These are phyloP conservation scores for Brachyistius frenatus DNA, from an alignment of 2,113 vertebrate species.

Conservation along the genomic window DNA sequence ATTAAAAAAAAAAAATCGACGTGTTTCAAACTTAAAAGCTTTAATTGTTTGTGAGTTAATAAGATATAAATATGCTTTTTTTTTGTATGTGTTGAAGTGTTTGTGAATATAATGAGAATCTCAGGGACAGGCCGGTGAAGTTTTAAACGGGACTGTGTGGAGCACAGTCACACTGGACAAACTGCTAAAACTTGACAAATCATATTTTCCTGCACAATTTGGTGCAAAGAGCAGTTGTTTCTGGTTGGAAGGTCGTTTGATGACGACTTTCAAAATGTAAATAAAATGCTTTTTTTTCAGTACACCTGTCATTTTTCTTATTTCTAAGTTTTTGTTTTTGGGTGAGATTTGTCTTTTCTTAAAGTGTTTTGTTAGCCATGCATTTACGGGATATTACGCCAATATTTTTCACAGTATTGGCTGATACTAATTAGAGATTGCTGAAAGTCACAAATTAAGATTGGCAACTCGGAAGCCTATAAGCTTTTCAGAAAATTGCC, in stretches of 20 bases:
- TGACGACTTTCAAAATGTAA: slow-evolving; percentile 81
- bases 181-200: slow-evolving; percentile 65
- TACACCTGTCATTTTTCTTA: too few species aligned
- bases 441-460: too few species aligned
- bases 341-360: too few species aligned
- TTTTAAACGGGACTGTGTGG: slow-evolving; percentile 46
- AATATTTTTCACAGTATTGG: too few species aligned
- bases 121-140: slow-evolving; percentile 68
- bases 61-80: slow-evolving; percentile 85
- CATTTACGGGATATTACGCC: too few species aligned
- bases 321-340: too few species aligned
- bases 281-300: slow-evolving; percentile 79
- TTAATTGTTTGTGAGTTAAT: slow-evolving; percentile 82
- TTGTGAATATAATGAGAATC: slow-evolving; percentile 77
- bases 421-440: too few species aligned
- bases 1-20: slow-evolving; percentile 56
- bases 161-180: slow-evolving; percentile 39
- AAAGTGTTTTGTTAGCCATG: too few species aligned
- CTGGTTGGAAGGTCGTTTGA: slow-evolving; percentile 75
- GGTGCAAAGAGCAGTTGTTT: slow-evolving; percentile 62
- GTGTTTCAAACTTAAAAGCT: slow-evolving; percentile 76
- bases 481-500: too few species aligned
- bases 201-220: slow-evolving; percentile 54
- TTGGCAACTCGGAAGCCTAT: too few species aligned
- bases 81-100: slow-evolving; percentile 75